These are phyloP conservation scores for Chelon labrosus DNA, from an alignment of 2,797 vertebrate species.

Conservation along the genomic window DNA sequence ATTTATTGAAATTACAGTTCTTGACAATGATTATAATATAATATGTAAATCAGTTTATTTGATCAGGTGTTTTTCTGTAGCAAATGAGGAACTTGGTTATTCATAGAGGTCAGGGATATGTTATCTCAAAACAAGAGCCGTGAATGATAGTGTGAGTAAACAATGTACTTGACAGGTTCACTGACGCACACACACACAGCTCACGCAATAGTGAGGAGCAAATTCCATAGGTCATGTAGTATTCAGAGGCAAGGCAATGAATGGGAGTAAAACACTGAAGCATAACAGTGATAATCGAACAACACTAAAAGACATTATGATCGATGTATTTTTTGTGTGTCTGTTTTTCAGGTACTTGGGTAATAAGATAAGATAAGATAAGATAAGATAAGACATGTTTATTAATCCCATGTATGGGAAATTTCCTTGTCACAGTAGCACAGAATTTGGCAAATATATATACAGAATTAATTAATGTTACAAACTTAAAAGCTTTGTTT, in stretches of 20 bases:
- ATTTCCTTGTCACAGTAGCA: no score
- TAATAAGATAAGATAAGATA: no score
- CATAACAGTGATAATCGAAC: not conserved
- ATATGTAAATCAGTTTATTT: no score
- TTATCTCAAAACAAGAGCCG: constrained; percentile 19
- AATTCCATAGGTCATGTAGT: constrained; percentile 51
- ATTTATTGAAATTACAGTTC: not conserved
- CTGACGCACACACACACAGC: constrained; percentile 16
- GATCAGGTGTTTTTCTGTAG: not conserved
- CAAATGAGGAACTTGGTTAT: not conserved
- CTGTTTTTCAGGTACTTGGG: no score
- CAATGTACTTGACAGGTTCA: constrained; percentile 9
- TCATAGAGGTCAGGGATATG: not conserved
- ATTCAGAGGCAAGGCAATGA: constrained; percentile 14
- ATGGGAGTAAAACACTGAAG: constrained; percentile 11
- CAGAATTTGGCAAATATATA: no score
- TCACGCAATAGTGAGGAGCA: constrained; percentile 31
- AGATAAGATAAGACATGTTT: no score
- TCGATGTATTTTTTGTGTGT: no score
- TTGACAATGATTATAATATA: not conserved
- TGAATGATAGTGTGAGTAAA: constrained; percentile 18
- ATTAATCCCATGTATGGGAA: no score
- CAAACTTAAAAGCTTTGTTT: no score
- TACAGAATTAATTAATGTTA: no score
- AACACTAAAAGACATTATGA: no score